These are phyloP conservation scores for Pimpla rufipes DNA, from an alignment of 2,888 invertebrate genomes.

Conservation along the genomic window DNA sequence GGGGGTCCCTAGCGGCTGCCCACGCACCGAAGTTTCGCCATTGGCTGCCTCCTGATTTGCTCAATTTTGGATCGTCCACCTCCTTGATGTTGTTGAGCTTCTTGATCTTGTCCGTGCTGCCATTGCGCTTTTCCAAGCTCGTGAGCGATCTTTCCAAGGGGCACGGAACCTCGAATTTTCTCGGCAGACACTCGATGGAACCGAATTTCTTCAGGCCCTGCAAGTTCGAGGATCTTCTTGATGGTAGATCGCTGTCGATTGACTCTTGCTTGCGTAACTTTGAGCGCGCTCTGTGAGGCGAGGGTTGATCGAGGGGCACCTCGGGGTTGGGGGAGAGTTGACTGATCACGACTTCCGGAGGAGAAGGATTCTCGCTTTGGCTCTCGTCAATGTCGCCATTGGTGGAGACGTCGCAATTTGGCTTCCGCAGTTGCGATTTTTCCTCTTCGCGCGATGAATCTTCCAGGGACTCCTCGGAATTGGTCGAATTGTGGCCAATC, in stretches of 20 bases:
- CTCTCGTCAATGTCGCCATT: not conserved
- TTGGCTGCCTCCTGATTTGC: conserved; percentile 37
- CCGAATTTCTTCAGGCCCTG: conserved; percentile 75
- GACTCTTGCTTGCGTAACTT: conserved; percentile 77
- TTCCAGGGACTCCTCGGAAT: not conserved
- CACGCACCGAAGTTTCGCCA: conserved; percentile 68
- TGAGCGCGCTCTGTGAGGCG: not conserved
- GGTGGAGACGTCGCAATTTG: not conserved
- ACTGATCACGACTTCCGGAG: not conserved
- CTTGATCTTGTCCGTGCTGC: conserved; percentile 70
- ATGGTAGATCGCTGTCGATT: conserved; percentile 66
- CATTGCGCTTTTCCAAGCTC: conserved; percentile 73
- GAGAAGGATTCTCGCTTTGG: not conserved
- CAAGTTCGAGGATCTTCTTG: conserved; percentile 67
- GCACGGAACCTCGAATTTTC: conserved; percentile 67
- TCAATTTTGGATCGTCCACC: conserved; percentile 73
- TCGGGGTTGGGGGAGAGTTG: not conserved
- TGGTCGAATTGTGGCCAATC: not conserved
- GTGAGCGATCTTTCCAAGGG: conserved; percentile 75
- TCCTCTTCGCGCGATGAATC: not conserved
- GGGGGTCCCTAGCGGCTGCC: conserved; percentile 68
- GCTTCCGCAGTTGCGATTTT: conserved; percentile 72
- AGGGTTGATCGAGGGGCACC: not conserved
- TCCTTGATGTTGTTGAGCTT: conserved; percentile 78
- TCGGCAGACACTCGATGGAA: conserved; percentile 76